Conservation (phyloP, 2,888 invertebrate species). For the Girardia tigrina region DNA sequence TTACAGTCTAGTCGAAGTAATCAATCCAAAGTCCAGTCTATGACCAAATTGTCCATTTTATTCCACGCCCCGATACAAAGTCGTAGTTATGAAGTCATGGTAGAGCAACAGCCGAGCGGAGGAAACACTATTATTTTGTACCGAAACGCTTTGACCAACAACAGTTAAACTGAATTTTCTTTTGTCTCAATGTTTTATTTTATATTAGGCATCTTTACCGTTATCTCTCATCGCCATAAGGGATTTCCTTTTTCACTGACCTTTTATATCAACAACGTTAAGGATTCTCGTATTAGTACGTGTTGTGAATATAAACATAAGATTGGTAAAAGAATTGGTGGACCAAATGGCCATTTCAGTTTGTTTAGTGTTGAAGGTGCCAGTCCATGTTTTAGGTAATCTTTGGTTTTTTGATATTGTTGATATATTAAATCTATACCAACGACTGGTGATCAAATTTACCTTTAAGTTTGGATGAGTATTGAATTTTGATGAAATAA, state of each 20-base stretch:
- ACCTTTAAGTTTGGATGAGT: too few species aligned
- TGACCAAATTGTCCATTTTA: neutral
- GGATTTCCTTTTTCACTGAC: conserved; percentile 51
- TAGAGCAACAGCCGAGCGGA: conserved; percentile 51
- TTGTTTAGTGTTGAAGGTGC: conserved; percentile 46
- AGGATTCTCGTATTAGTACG: conserved; percentile 49
- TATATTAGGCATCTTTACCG: conserved; percentile 46
- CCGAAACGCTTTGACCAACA: conserved; percentile 39
- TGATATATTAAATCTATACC: too few species aligned
- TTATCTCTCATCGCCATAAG: conserved; percentile 49
- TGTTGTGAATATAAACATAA: conserved; percentile 52
- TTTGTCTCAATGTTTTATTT: neutral
- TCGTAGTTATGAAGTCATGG: conserved; percentile 42
- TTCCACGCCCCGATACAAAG: neutral
- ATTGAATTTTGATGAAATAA: too few species aligned
- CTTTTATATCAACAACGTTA: conserved; percentile 49
- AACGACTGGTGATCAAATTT: too few species aligned
- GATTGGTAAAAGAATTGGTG: conserved; percentile 47
- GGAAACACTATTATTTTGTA: conserved; percentile 50
- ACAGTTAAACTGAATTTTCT: neutral
- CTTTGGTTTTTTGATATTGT: too few species aligned
- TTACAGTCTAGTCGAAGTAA: neutral
- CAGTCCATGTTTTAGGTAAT: conserved; percentile 46
- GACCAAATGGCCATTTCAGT: conserved; percentile 49
- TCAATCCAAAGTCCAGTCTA: neutral